Base-by-base conservation (phyloP, 2,113 vertebrate species). In the Gavia stellata region DNA sequence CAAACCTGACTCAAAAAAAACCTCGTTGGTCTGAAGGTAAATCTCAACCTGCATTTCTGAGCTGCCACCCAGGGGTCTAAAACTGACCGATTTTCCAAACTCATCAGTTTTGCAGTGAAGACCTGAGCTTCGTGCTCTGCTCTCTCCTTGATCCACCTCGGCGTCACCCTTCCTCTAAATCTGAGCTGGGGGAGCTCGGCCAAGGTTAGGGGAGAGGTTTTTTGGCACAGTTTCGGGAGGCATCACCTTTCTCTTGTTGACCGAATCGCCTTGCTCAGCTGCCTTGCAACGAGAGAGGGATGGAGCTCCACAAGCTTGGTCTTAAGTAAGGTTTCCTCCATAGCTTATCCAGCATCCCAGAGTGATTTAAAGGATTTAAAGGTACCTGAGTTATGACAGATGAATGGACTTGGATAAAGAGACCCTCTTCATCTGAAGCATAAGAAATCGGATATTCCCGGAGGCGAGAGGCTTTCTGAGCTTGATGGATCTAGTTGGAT, bases 401-500 rank as follows among this genome's bases (percentile, higher is more conserved):
- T 56, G 29, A 94, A 94, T 94, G 84, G 81, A 91, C 94, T 94
- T 34, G 62, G 90, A 61, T 91, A 75, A 89, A 90, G 82, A 92
- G 81, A 88, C 87, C 86, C 55, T 94, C 47, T 95, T 88, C 72
- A 93, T 83, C 62, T 94, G 61, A 50, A 81, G 91, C 85, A 34
- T 52, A 65, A 94, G 91, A 84, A 96, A 95, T 94, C 2, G 2
- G n/a, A 97, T 86, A 84, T 74, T 90, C 88, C 84, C 4, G 0
- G 63, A 75, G 90, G 95, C 62, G 2, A 87, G 58, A 77, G 31
- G 66, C 38, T 94, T 58, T 73, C 52, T 31, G 50, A 92, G 78
- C 73, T 95, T 97, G 94, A 94, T 86, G 72, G 94, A 94, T 96
- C 95, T 89, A 93, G 62, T 95, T 95, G 92, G 92, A 95, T 93